Evolutionary conservation across 2,797 vertebrate genomes (phyloP), one percentile per base, ranked within the genome.

Genomic region (Euthynnus affinis): DNA sequence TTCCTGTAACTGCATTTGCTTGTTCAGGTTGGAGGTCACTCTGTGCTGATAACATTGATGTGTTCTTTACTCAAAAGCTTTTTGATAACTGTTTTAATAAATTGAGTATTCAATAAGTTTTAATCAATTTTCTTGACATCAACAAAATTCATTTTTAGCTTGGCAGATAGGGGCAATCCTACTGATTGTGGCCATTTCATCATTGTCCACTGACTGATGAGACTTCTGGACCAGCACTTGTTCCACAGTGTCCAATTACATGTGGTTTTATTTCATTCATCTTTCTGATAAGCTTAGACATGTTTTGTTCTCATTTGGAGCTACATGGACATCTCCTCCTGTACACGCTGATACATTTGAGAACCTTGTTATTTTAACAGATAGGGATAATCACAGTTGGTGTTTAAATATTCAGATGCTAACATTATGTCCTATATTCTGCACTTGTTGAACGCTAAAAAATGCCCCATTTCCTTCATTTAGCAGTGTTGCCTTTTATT

Each of bases 1-100:
- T 89, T 86, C 82, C 84, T 87, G 85, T 84, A 87, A 89, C 64
- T 88, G 64, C 68, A 77, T 85, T 84, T 83, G 81, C 80, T 83
- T 78, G 79, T 74, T 88, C 77, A 74, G 83, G 81, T 80, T 92
- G 81, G 78, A 87, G 72, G 89, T 88, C 87, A 83, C 27, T 23
- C 79, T 83, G 65, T 51, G 82, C 88, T 90, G 90, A 91, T 89
- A 88, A 86, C 56, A 74, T 85, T 78, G 25, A 29, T 59, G 58
- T 85, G 52, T 74, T 66, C 44, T 82, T 82, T 83, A 78, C 57
- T 56, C 44, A 75, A 62, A 17, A 58, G 17, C 12, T 42, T 53
- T 80, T 57, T 71, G 56, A 79, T 80, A 20, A 57, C 81, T 46
- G 40, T 10, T 55, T 55, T 60, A 29, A 29, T 29, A 29, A 29